phyloP scores from a whole-genome alignment of 2,797 vertebrate species.

The Schizothorax lantsangensis region DNA sequence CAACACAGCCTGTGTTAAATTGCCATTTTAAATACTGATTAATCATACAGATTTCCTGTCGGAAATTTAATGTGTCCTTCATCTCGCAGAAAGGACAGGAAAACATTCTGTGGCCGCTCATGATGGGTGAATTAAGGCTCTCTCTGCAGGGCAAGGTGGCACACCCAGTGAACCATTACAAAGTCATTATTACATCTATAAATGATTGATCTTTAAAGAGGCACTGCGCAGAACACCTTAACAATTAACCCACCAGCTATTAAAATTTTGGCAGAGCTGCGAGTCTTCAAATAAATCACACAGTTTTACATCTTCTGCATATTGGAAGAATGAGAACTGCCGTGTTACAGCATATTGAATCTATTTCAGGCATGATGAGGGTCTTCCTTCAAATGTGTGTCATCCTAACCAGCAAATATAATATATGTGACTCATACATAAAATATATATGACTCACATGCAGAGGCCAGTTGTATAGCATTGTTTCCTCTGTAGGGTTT shows the following conservation, averaged over 20 bases:
- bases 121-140: slow-evolving; percentile 71
- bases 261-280: slow-evolving; percentile 76
- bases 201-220: slow-evolving; percentile 81
- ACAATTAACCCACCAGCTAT: slow-evolving; percentile 84
- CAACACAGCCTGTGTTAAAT: slow-evolving; percentile 56
- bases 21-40: slow-evolving; percentile 65
- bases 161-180: slow-evolving; percentile 77
- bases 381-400: neutral
- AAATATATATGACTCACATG: neutral
- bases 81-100: slow-evolving; percentile 65
- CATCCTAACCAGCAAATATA: neutral
- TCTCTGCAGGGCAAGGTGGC: slow-evolving; percentile 66
- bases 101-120: slow-evolving; percentile 62
- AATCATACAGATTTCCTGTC: slow-evolving; percentile 59
- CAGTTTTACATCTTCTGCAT: slow-evolving; percentile 75
- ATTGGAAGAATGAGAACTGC: slow-evolving; percentile 68
- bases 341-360: slow-evolving; percentile 75
- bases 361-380: slow-evolving; percentile 65
- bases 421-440: slow-evolving; percentile 13
- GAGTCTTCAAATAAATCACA: slow-evolving; percentile 77
- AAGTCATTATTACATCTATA: slow-evolving; percentile 83
- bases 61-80: slow-evolving; percentile 70
- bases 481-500: neutral
- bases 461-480: neutral
- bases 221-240: slow-evolving; percentile 75